Percentiles rank a stretch among this genome's conserved stretches.
phyloP scores from a whole-genome alignment of 2,113 vertebrate species.

The Burhinus bistriatus region DNA sequence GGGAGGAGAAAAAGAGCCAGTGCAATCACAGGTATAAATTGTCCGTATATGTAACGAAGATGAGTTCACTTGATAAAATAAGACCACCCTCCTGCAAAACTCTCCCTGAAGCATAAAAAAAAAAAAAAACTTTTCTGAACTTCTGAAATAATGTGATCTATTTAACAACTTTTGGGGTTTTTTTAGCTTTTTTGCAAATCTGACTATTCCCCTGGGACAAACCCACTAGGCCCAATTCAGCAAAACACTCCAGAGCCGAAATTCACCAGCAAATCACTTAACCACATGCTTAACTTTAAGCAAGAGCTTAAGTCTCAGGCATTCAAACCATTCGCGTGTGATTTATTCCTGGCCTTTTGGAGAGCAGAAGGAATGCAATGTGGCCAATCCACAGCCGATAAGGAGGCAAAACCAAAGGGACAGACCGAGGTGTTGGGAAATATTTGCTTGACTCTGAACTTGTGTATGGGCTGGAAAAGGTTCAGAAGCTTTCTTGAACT shows the following conservation, averaged over 20 bases:
- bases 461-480: neutral
- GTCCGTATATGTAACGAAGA: neutral
- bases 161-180: neutral
- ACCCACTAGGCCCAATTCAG: neutral
- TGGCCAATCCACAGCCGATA: neutral
- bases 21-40: neutral
- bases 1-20: neutral
- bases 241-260: neutral
- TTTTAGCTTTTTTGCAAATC: neutral
- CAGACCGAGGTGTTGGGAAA: conserved; percentile 18
- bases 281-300: conserved; percentile 39
- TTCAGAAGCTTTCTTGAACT: neutral
- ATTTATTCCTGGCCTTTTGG: conserved; percentile 38
- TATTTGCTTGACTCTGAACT: conserved; percentile 16
- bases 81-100: conserved; percentile 27
- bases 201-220: neutral
- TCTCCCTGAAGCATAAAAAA: neutral
- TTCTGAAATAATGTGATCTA: neutral
- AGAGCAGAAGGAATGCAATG: conserved; percentile 23
- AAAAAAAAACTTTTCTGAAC: neutral
- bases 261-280: conserved; percentile 10
- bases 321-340: neutral
- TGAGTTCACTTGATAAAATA: conserved; percentile 7
- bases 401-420: neutral
- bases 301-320: conserved; percentile 25